These are phyloP conservation scores for Mythimna pallens DNA, from an alignment of 2,888 invertebrate species.

Conservation along the genomic window DNA sequence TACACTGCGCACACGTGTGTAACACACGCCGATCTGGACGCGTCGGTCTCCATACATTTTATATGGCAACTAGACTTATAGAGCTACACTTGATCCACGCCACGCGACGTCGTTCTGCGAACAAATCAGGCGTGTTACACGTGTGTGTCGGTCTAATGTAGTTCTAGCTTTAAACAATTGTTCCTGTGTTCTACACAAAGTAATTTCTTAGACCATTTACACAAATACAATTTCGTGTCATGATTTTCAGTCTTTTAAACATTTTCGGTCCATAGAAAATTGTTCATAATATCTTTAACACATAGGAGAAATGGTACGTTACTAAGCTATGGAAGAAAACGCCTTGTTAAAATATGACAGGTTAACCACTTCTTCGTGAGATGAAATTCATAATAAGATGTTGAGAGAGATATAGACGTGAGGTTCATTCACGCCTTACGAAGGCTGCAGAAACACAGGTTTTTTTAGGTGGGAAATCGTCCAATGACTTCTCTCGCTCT, in stretches of 20 bases:
- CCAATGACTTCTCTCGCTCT: too few relatives aligned
- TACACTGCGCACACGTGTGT: too few relatives aligned
- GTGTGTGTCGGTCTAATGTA: too few relatives aligned
- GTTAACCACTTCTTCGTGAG: conserved; percentile 25
- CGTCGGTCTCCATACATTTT: too few relatives aligned
- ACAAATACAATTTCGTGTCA: neutral
- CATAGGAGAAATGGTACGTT: neutral
- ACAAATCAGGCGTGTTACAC: too few relatives aligned
- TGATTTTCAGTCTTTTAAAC: neutral
- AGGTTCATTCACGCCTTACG: conserved; percentile 13
- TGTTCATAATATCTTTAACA: conserved; percentile 3
- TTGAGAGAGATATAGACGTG: conserved; percentile 20
- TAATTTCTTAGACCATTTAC: conserved; percentile 4
- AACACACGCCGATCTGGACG: too few relatives aligned
- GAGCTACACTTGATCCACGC: too few relatives aligned
- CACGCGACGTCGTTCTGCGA: too few relatives aligned
- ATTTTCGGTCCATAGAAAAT: conserved; percentile 9
- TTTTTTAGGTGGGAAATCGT: too few relatives aligned
- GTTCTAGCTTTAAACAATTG: too few relatives aligned
- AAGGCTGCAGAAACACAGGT: too few relatives aligned
- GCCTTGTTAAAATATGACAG: conserved; percentile 35
- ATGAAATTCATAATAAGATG: neutral
- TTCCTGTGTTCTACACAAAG: neutral
- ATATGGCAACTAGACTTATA: too few relatives aligned
- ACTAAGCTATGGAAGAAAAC: neutral